phyloP scores from a whole-genome alignment of 2,113 vertebrate genomes.

The Platysteira castanea region DNA sequence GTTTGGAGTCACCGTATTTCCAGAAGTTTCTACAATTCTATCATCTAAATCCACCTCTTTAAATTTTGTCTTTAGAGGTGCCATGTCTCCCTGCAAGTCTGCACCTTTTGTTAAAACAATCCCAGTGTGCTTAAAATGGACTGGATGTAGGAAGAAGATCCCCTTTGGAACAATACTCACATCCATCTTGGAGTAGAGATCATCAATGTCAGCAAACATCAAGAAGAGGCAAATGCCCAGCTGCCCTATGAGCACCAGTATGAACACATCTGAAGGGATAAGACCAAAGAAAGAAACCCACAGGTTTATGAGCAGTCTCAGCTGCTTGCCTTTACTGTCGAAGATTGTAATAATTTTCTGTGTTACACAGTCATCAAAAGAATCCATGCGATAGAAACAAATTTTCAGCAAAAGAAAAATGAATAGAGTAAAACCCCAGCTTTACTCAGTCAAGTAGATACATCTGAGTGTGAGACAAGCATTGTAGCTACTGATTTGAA shows the following conservation, averaged over 20 bases:
- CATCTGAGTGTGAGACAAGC: background rate
- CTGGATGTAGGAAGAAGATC: background rate
- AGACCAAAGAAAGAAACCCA: background rate
- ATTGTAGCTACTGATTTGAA: background rate
- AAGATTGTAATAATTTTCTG: background rate
- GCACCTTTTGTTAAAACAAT: background rate
- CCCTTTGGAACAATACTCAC: constrained; percentile 63
- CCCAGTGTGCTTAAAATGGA: background rate
- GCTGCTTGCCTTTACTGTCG: background rate
- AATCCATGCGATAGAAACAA: background rate
- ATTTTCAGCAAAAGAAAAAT: background rate
- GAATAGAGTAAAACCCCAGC: background rate
- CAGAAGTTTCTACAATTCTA: background rate
- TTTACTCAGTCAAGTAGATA: background rate
- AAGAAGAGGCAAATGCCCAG: constrained; percentile 73
- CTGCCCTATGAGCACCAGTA: constrained; percentile 68
- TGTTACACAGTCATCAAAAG: background rate
- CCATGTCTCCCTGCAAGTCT: background rate
- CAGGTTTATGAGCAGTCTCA: background rate
- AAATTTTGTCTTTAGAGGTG: background rate
- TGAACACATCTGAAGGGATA: constrained; percentile 70
- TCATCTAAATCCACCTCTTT: background rate
- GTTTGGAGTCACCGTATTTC: background rate
- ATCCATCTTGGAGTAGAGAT: constrained; percentile 71
- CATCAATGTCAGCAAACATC: constrained; percentile 74